Evolutionary conservation across 2,888 invertebrate genomes (phyloP).

Genomic region (Orthosia cruda): DNA sequence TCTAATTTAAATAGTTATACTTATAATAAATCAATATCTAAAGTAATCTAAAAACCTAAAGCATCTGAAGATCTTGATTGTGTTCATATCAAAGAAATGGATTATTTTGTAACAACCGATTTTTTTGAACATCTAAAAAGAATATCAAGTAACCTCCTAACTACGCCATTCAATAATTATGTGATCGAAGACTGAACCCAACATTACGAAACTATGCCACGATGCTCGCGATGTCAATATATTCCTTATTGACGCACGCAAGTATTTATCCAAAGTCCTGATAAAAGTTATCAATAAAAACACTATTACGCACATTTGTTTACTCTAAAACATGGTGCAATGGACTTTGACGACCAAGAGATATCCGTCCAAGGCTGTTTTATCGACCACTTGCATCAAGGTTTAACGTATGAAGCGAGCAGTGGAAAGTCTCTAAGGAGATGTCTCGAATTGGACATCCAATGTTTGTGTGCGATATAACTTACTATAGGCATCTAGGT

Average conservation of each 20-base stretch:
- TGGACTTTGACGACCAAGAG: constrained; percentile 1
- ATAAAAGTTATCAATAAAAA: constrained; percentile 64
- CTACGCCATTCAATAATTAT: neutral
- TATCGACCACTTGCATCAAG: neutral
- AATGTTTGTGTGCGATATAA: neutral
- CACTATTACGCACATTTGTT: constrained; percentile 50
- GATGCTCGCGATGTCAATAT: constrained; percentile 34
- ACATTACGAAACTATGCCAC: constrained; percentile 34
- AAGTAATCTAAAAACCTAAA: too few relatives aligned
- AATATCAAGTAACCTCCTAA: neutral
- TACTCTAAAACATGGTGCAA: constrained; percentile 43
- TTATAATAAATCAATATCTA: neutral
- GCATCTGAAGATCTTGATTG: neutral
- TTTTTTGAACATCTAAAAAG: neutral
- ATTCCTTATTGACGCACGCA: constrained; percentile 61
- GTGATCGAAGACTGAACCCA: neutral
- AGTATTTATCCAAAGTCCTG: constrained; percentile 43
- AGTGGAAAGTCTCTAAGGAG: constrained; percentile 8
- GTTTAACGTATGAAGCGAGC: neutral
- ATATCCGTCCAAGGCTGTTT: neutral
- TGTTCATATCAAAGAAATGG: neutral
- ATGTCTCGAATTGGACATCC: neutral
- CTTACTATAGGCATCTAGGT: neutral
- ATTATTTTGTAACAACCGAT: neutral
- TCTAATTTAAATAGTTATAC: neutral